Percentiles rank a stretch among this genome's conserved stretches.
Evolutionary conservation across 2,888 invertebrate species (phyloP).

Genomic region (Apotomis betuletana): DNA sequence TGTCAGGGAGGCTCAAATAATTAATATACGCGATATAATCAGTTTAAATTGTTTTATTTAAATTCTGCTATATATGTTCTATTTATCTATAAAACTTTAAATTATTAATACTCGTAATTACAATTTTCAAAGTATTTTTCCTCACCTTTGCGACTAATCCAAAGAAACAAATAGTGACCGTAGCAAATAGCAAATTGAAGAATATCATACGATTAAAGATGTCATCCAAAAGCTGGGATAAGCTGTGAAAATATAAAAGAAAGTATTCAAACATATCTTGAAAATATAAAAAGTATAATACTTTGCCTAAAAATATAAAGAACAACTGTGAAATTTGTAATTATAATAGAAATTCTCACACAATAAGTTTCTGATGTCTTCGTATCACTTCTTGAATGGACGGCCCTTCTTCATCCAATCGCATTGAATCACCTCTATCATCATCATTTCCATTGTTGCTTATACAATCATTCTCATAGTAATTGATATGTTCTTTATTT

Average conservation of each 20-base stretch:
- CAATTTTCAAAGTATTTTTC: constrained; percentile 22
- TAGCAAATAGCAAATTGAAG: constrained; percentile 56
- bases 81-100: too few species aligned
- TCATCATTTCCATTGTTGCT: constrained; percentile 36
- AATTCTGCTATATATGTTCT: too few species aligned
- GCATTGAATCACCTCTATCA: neutral
- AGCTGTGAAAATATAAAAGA: constrained; percentile 51
- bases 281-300: too few species aligned
- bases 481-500: constrained; percentile 1
- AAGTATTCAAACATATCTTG: too few species aligned
- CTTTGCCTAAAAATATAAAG: too few species aligned
- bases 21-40: too few species aligned
- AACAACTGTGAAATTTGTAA: too few species aligned
- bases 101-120: neutral
- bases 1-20: too few species aligned
- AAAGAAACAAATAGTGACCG: constrained; percentile 62
- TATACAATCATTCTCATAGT: constrained; percentile 15
- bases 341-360: constrained; percentile 48
- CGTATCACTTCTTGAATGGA: constrained; percentile 49
- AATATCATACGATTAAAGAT: constrained; percentile 63
- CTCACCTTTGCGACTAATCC: constrained; percentile 61
- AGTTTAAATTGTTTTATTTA: too few species aligned
- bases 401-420: constrained; percentile 7
- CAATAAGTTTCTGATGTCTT: constrained; percentile 61
- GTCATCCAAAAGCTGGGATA: constrained; percentile 54